phyloP scores from a whole-genome alignment of 2,113 vertebrate species.

The Charina bottae region DNA sequence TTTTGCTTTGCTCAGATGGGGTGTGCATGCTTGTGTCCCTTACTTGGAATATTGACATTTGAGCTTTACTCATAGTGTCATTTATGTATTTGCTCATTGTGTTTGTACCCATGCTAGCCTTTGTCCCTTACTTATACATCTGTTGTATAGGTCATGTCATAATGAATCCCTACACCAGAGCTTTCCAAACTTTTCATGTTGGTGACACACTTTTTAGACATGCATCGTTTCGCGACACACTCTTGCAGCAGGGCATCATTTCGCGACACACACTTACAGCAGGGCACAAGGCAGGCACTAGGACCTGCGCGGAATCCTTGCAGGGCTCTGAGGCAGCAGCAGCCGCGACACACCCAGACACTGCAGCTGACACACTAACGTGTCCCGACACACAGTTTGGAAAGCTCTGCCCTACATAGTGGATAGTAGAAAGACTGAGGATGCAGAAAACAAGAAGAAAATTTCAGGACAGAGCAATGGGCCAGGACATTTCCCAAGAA shows the following conservation, averaged over 20 bases:
- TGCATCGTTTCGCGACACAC: no score
- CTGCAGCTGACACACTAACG: no score
- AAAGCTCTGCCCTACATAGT: background rate
- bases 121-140: background rate
- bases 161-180: no score
- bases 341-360: no score
- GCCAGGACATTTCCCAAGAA: background rate
- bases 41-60: background rate
- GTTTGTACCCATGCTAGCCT: background rate
- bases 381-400: no score
- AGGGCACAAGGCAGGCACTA: no score
- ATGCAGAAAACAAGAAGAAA: background rate
- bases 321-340: no score
- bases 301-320: no score
- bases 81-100: background rate
- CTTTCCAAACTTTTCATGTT: no score
- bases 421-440: background rate
- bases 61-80: background rate
- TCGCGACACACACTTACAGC: no score
- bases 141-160: background rate
- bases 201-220: no score
- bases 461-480: background rate
- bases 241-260: no score
- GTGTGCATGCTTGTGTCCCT: background rate
- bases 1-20: background rate